phyloP scores from a whole-genome alignment of 2,113 vertebrate genomes.

The Grallaria varia region DNA sequence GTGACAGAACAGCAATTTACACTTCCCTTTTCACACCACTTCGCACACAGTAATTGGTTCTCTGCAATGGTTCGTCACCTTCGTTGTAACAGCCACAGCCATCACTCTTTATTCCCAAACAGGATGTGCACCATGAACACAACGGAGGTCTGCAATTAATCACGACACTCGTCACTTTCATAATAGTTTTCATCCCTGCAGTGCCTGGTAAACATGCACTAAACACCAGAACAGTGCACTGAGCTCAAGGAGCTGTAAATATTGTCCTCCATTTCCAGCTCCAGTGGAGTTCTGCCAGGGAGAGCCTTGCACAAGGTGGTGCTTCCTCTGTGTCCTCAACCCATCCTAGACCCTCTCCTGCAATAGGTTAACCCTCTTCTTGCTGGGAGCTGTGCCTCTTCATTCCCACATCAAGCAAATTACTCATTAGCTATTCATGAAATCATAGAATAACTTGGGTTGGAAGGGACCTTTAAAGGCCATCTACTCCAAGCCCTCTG shows the following conservation, averaged over 20 bases:
- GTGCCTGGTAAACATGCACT: background rate
- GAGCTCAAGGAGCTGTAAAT: background rate
- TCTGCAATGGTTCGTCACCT: background rate
- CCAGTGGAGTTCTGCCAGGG: rapidly evolving
- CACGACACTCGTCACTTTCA: background rate
- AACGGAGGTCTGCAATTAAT: background rate
- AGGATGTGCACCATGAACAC: background rate
- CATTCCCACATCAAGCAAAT: background rate
- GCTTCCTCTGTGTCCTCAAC: background rate
- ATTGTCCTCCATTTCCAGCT: background rate
- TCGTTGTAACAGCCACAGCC: background rate
- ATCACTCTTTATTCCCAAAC: background rate
- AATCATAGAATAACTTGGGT: background rate
- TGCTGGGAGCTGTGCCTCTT: rapidly evolving
- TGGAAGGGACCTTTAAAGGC: background rate
- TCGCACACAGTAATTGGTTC: background rate
- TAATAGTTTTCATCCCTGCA: background rate
- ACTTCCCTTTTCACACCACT: background rate
- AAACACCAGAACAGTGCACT: background rate
- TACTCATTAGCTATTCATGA: background rate
- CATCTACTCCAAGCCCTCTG: background rate
- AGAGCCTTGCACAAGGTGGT: background rate
- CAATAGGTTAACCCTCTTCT: rapidly evolving
- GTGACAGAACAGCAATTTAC: background rate
- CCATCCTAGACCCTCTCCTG: background rate